These are phyloP conservation scores for Drosophila pandora DNA, from an alignment of 1,140 invertebrate genomes.

Conservation along the genomic window DNA sequence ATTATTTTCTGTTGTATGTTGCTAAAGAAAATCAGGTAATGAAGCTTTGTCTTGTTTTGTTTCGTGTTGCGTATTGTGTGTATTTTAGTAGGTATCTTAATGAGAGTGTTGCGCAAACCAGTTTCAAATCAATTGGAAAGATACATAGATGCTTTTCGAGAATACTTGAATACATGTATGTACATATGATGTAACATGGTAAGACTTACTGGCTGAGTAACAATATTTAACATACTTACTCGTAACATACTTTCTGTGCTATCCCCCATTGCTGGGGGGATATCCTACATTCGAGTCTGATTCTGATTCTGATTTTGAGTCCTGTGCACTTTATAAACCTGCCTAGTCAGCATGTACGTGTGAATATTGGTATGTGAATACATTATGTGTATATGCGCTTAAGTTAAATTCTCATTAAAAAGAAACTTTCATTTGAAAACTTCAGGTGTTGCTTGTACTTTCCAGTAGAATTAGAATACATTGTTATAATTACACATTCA, in stretches of 20 bases:
- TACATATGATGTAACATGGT: constrained; percentile 5
- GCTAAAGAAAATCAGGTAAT: constrained; percentile 80
- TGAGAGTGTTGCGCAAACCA: constrained; percentile 39
- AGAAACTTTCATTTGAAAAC: constrained; percentile 83
- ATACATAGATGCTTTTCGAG: not conserved
- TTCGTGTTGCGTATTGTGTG: constrained; percentile 22
- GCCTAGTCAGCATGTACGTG: constrained; percentile 52
- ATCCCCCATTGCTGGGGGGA: not conserved
- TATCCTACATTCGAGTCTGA: constrained; percentile 14
- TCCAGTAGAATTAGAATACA: constrained; percentile 76
- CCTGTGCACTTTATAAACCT: constrained; percentile 50
- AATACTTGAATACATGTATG: not conserved
- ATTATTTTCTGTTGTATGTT: constrained; percentile 57
- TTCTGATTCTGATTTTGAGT: constrained; percentile 18
- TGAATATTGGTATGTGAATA: constrained; percentile 39
- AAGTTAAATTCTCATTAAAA: constrained; percentile 71
- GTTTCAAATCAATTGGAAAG: constrained; percentile 30
- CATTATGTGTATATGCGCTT: constrained; percentile 58
- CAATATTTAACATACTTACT: constrained; percentile 64
- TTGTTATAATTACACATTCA: constrained; percentile 46
- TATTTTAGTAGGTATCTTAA: constrained; percentile 28
- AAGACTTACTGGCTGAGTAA: constrained; percentile 27
- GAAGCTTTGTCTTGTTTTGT: constrained; percentile 70
- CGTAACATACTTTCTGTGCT: constrained; percentile 13
- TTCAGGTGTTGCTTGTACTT: constrained; percentile 83